Percentiles rank a stretch among this genome's conserved stretches.
Conservation (phyloP, 2,113 vertebrate genomes). For the Anser cygnoides region DNA sequence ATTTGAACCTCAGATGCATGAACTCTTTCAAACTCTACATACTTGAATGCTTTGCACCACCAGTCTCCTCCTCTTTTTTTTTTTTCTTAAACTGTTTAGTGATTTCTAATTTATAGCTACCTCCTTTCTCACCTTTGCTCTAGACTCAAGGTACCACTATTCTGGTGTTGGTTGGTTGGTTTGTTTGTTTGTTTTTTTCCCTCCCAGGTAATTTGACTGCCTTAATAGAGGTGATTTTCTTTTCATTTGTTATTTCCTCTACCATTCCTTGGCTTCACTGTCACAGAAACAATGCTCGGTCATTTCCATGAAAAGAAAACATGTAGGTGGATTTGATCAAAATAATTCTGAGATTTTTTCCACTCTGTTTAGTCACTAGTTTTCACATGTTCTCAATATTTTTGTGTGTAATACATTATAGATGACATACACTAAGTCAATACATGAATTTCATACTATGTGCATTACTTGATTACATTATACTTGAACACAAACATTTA, state of each 20-base stretch:
- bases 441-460: background rate
- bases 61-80: background rate
- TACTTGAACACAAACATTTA: background rate
- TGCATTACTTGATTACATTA: background rate
- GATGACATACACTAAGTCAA: background rate
- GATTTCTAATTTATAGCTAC: background rate
- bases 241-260: background rate
- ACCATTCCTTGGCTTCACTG: background rate
- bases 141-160: background rate
- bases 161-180: no score
- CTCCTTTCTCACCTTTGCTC: background rate
- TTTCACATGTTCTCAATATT: background rate
- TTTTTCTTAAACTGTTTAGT: background rate
- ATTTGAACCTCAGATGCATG: background rate
- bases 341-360: background rate
- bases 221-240: background rate
- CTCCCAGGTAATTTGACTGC: background rate
- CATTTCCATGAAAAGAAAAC: background rate
- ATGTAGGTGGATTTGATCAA: background rate
- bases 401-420: background rate
- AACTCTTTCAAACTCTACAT: background rate
- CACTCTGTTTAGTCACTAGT: background rate
- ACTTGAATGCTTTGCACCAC: background rate
- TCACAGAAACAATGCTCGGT: background rate
- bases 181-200: background rate